Evolutionary conservation across 2,113 vertebrate genomes (phyloP).

Genomic region (Ctenomys sociabilis): DNA sequence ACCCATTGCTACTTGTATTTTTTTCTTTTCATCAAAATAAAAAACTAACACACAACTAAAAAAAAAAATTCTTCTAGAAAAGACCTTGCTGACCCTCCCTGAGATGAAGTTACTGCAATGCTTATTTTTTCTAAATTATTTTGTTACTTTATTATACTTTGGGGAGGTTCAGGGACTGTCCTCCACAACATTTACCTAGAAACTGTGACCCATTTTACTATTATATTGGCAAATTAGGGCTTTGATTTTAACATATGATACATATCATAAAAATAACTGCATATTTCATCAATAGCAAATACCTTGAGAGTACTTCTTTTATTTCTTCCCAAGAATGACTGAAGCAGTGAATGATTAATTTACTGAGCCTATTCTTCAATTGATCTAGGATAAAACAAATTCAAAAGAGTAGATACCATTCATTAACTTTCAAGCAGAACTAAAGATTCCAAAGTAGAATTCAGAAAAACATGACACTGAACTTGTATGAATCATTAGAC

Average conservation of each 20-base stretch:
- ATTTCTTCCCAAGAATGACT: slow-evolving; percentile 30
- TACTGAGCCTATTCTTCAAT: slow-evolving; percentile 15
- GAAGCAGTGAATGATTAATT: slow-evolving; percentile 47
- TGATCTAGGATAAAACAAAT: slow-evolving; percentile 54
- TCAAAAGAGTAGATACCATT: slow-evolving; percentile 13
- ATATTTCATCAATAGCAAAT: slow-evolving; percentile 29
- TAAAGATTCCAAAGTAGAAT: slow-evolving; percentile 54
- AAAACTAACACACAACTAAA: background rate
- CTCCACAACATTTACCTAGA: background rate
- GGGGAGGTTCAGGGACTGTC: background rate
- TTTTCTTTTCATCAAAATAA: background rate
- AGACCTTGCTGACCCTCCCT: background rate
- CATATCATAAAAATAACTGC: background rate
- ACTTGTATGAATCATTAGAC: background rate
- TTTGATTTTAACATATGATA: background rate
- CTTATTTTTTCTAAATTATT: background rate
- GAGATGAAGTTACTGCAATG: background rate
- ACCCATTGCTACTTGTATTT: background rate
- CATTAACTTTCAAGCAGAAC: slow-evolving; percentile 30
- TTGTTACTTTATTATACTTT: background rate
- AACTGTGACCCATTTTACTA: background rate
- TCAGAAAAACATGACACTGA: background rate
- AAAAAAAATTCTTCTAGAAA: background rate
- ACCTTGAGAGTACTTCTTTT: background rate
- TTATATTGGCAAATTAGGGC: slow-evolving; percentile 3